phyloP scores from a whole-genome alignment of 2,113 vertebrate species.

The Ptilorrhoa leucosticta region DNA sequence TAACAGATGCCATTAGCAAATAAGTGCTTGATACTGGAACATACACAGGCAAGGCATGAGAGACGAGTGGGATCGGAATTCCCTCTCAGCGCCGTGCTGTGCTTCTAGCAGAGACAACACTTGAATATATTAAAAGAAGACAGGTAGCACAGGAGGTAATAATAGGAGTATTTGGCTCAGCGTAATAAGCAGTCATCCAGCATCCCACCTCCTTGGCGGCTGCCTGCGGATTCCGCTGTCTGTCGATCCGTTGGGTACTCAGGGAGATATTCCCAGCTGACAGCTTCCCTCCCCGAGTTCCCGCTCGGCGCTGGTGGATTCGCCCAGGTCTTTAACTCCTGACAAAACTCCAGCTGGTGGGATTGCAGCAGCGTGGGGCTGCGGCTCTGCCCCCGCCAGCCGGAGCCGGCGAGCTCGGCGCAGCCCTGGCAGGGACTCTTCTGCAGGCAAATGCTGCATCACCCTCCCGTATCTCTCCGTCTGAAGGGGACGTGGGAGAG shows the following conservation, averaged over 20 bases:
- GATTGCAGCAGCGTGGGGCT: constrained; percentile 28
- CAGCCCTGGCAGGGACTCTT: constrained; percentile 53
- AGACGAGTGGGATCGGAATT: neutral
- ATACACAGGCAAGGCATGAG: neutral
- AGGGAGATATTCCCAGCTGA: neutral
- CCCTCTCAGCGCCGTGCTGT: neutral
- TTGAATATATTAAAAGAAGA: constrained; percentile 20
- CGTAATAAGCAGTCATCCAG: constrained; percentile 38
- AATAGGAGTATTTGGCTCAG: constrained; percentile 47
- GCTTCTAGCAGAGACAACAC: constrained; percentile 15
- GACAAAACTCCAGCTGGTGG: neutral
- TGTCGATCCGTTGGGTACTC: neutral
- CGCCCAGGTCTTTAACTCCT: neutral
- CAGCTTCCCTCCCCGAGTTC: neutral
- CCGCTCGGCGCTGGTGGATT: neutral
- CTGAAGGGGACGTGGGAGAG: constrained; percentile 53
- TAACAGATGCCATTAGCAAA: neutral
- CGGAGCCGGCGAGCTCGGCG: neutral
- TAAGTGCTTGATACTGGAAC: neutral
- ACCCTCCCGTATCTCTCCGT: constrained; percentile 42
- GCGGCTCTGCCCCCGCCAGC: neutral
- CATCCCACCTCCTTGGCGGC: neutral
- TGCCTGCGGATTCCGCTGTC: constrained; percentile 9
- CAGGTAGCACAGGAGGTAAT: constrained; percentile 42
- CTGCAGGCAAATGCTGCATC: constrained; percentile 63